phyloP scores from a whole-genome alignment of 1,140 invertebrate genomes.

The Idris sp. region DNA sequence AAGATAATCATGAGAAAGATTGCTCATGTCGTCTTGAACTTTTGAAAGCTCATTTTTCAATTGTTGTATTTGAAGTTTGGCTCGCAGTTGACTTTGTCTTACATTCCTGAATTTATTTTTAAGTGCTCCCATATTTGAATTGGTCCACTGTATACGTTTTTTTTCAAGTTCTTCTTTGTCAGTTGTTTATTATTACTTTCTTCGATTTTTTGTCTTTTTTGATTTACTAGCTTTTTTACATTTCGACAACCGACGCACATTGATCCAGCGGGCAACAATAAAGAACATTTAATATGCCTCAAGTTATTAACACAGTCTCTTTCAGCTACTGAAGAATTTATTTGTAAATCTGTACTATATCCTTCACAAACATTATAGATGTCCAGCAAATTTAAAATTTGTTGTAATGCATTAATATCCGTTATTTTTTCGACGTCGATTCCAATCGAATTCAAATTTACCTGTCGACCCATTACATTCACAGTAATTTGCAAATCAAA shows the following conservation, averaged over 20 bases:
- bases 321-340: conserved; percentile 13
- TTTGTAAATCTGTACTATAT: conserved; percentile 5
- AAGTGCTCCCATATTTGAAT: no score
- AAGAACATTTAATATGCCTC: conserved; percentile 16
- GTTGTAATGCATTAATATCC: background rate
- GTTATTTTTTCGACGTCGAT: conserved; percentile 2
- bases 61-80: no score
- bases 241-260: conserved; percentile 16
- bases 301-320: conserved; percentile 8
- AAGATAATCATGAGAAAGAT: no score
- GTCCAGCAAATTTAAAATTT: conserved; percentile 8
- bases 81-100: no score
- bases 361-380: conserved; percentile 26
- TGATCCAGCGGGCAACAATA: conserved; percentile 1
- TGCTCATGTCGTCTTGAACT: no score
- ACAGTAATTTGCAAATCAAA: conserved; percentile 12
- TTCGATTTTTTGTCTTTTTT: no score
- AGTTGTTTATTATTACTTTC: no score
- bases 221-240: conserved; percentile 13
- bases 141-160: no score
- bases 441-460: conserved; percentile 6
- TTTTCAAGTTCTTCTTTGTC: no score
- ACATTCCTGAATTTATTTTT: no score
- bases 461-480: conserved; percentile 4
- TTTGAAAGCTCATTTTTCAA: no score